phyloP scores from a whole-genome alignment of 2,797 vertebrate species.

The Yasuhikotakia modesta region DNA sequence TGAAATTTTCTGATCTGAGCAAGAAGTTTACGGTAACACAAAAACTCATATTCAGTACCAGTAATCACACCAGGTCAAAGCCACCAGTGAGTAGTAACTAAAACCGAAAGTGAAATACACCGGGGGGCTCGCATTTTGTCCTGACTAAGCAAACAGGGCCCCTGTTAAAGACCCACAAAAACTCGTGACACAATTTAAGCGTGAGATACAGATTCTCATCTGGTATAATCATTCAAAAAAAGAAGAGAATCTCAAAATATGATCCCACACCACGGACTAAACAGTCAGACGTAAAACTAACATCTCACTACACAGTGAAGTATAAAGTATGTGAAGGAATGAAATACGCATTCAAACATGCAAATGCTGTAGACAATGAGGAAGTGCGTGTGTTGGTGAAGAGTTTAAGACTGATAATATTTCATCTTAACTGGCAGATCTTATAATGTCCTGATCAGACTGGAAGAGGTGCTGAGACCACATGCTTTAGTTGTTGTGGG shows the following conservation, averaged over 20 bases:
- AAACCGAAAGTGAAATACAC: constrained; percentile 50
- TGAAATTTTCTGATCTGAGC: constrained; percentile 39
- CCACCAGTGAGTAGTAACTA: constrained; percentile 42
- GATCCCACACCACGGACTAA: not conserved
- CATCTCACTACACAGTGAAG: not conserved
- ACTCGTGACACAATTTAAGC: constrained; percentile 16
- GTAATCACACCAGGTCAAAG: constrained; percentile 52
- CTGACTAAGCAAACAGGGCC: constrained; percentile 48
- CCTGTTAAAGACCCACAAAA: constrained; percentile 28
- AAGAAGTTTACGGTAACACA: constrained; percentile 57
- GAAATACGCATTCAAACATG: too few species aligned
- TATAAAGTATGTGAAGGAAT: too few species aligned
- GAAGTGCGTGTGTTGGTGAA: too few species aligned
- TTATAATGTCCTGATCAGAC: too few species aligned
- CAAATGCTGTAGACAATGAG: too few species aligned
- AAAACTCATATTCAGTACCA: constrained; percentile 42
- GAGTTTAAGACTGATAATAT: too few species aligned
- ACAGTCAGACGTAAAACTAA: not conserved
- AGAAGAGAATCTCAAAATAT: not conserved
- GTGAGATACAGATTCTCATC: not conserved
- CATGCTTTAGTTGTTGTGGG: too few species aligned
- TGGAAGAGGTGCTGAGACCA: too few species aligned
- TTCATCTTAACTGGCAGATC: too few species aligned
- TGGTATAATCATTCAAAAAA: not conserved
- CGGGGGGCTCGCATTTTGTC: constrained; percentile 39